Conservation (phyloP, 2,888 invertebrate species). For the Parnassius glacialis region DNA sequence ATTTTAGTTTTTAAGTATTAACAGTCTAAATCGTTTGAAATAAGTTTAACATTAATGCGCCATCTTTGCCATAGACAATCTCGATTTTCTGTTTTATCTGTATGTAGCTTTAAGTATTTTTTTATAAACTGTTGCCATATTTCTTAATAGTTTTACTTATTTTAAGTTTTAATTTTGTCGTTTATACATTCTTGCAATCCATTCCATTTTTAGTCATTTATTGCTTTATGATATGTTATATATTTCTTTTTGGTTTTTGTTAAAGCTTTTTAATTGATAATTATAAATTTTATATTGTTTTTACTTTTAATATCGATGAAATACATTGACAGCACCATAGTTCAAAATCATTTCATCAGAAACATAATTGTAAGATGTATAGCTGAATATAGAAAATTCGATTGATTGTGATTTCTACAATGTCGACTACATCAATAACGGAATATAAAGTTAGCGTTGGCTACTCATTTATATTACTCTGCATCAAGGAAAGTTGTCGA, state of each 20-base stretch:
- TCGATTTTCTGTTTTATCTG: conserved; percentile 13
- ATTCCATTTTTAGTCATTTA: conserved; percentile 40
- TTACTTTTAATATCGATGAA: conserved; percentile 23
- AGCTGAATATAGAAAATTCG: conserved; percentile 27
- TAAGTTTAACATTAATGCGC: conserved; percentile 13
- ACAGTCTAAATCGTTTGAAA: conserved; percentile 17
- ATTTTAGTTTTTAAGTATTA: conserved; percentile 17
- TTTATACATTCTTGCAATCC: conserved; percentile 30
- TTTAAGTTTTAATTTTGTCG: conserved; percentile 9
- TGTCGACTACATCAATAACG: conserved; percentile 6
- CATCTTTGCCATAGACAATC: conserved; percentile 25
- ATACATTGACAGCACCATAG: conserved; percentile 47
- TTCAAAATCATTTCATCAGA: conserved; percentile 49
- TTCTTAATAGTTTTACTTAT: conserved; percentile 22
- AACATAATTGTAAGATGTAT: conserved; percentile 30
- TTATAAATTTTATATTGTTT: conserved; percentile 22
- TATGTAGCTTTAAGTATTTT: conserved; percentile 20
- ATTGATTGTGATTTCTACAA: conserved; percentile 14
- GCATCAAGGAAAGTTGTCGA: conserved; percentile 5
- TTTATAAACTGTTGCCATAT: conserved; percentile 31
- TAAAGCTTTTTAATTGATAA: conserved; percentile 13
- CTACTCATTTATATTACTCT: neutral
- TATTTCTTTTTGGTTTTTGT: conserved; percentile 21
- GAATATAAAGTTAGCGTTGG: neutral
- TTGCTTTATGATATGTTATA: conserved; percentile 29